Evolutionary conservation across 1,140 invertebrate genomes (phyloP).

Genomic region (Mesaphorura yosii): DNA sequence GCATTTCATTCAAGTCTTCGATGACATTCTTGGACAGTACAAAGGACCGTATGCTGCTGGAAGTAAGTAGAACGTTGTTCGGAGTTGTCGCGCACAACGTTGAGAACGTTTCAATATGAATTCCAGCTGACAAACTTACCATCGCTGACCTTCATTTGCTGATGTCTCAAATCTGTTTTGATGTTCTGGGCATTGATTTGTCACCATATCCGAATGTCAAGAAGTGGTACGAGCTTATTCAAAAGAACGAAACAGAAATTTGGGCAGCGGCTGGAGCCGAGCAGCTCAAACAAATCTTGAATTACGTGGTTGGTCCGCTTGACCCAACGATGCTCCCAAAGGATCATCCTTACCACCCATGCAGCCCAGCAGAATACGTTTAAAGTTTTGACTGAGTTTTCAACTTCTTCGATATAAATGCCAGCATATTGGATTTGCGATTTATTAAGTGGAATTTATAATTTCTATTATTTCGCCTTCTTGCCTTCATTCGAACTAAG

Average conservation of each 20-base stretch:
- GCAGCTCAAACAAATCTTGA: too few species aligned
- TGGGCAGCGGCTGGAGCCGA: slow-evolving; percentile 9
- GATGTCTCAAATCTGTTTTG: slow-evolving; percentile 5
- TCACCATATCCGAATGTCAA: slow-evolving; percentile 7
- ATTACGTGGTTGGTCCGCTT: too few species aligned
- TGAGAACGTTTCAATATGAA: neutral
- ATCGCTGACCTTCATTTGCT: slow-evolving; percentile 12
- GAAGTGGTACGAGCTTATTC: slow-evolving; percentile 7
- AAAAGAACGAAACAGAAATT: neutral
- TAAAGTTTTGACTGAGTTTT: too few species aligned
- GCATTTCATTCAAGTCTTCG: slow-evolving; percentile 51
- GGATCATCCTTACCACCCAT: too few species aligned
- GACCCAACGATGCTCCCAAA: too few species aligned
- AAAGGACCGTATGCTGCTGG: slow-evolving; percentile 52
- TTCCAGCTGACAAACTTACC: neutral
- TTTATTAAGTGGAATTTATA: too few species aligned
- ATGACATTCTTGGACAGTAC: slow-evolving; percentile 49
- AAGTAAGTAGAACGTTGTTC: slow-evolving; percentile 33
- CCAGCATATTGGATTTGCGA: too few species aligned
- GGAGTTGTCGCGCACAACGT: neutral
- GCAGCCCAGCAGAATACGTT: too few species aligned
- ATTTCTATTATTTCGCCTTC: too few species aligned
- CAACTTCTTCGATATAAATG: too few species aligned
- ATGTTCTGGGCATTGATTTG: slow-evolving; percentile 3
- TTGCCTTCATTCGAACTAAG: too few species aligned